Conservation (phyloP, 2,113 vertebrate species). For the Aspiorhynchus laticeps region DNA sequence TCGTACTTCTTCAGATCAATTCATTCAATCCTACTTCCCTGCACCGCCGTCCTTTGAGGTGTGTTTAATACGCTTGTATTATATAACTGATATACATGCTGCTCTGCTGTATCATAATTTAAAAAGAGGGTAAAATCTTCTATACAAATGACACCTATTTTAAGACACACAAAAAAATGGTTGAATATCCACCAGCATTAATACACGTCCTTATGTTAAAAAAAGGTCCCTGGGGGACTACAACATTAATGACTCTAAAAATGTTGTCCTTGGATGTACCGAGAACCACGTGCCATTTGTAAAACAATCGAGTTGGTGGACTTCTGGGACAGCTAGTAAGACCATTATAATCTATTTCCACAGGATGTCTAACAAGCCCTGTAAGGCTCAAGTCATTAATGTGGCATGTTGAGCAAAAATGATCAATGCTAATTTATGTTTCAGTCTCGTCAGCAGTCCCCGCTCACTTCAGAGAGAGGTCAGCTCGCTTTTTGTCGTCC, state of each 20-base stretch:
- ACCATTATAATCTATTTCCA: constrained; percentile 55
- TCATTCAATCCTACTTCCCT: neutral
- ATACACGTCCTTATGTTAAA: constrained; percentile 1
- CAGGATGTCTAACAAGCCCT: constrained; percentile 69
- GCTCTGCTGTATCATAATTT: neutral
- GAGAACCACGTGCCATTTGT: constrained; percentile 29
- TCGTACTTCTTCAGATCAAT: constrained; percentile 8
- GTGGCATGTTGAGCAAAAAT: constrained; percentile 50
- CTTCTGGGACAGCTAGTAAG: constrained; percentile 59
- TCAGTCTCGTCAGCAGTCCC: constrained; percentile 63
- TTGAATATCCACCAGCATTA: neutral
- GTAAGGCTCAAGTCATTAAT: constrained; percentile 68
- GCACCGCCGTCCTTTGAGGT: neutral
- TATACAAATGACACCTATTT: constrained; percentile 6
- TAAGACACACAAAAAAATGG: neutral
- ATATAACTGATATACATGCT: constrained; percentile 30
- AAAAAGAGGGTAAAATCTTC: neutral
- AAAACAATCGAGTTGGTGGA: constrained; percentile 33
- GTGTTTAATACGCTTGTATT: neutral
- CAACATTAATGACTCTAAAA: constrained; percentile 38
- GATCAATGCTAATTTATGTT: constrained; percentile 72
- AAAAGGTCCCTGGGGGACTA: neutral
- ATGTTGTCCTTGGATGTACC: constrained; percentile 32
- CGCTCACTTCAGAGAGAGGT: constrained; percentile 62
- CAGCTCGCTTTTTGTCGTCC: constrained; percentile 58